Conservation (phyloP, 2,797 vertebrate genomes). For the Gymnopithys bicolor region DNA sequence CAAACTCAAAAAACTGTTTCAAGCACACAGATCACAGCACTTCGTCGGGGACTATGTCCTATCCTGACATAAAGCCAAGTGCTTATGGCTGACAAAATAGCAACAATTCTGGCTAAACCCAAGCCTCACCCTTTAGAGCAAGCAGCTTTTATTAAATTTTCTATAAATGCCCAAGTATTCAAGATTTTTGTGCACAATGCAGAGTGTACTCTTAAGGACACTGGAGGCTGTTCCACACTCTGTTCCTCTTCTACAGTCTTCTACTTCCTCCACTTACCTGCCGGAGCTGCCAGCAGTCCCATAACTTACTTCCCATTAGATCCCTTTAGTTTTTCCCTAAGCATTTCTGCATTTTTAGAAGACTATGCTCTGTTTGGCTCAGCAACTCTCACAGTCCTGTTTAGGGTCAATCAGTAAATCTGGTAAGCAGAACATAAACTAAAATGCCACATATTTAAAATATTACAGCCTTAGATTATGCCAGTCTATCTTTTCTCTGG, state of each 20-base stretch:
- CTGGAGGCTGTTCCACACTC: background rate
- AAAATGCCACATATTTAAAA: background rate
- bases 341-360: background rate
- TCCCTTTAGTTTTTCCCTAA: background rate
- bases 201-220: background rate
- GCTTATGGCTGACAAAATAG: background rate
- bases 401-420: background rate
- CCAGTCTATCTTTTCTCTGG: background rate
- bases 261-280: background rate
- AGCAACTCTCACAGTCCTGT: background rate
- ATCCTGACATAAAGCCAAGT: background rate
- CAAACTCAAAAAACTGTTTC: background rate
- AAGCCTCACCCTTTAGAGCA: fast-evolving
- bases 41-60: background rate
- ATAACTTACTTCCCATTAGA: background rate
- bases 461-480: background rate
- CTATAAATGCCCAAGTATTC: background rate
- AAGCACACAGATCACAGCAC: background rate
- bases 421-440: background rate
- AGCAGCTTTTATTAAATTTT: background rate
- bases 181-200: background rate
- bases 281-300: background rate
- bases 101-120: fast-evolving
- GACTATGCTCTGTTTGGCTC: background rate
- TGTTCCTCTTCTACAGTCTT: background rate